A percentile compares a stretch with the other conserved stretches of the same genome.
These are phyloP conservation scores for Carlito syrichta DNA, from an alignment of 2,113 vertebrate species.

Conservation along the genomic window DNA sequence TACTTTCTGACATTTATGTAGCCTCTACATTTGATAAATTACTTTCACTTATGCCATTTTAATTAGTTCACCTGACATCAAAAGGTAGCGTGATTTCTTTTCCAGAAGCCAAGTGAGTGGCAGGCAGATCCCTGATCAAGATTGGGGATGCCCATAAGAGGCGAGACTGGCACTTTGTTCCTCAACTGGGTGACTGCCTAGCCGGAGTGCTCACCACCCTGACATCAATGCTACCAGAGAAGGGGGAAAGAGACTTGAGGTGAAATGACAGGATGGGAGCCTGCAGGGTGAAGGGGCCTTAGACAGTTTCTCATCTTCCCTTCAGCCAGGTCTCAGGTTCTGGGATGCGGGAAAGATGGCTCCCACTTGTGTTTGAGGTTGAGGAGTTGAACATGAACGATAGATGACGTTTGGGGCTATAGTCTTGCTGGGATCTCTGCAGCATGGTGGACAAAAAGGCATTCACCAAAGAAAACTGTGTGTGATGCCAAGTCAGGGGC, in stretches of 20 bases:
- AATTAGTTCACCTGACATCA: neutral
- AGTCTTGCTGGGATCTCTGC: neutral
- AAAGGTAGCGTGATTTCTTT: neutral
- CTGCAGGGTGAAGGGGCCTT: neutral
- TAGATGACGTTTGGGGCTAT: neutral
- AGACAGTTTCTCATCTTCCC: neutral
- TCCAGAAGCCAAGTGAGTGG: neutral
- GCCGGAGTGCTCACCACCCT: neutral
- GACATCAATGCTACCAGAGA: neutral
- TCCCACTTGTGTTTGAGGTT: neutral
- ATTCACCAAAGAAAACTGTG: neutral
- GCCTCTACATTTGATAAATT: constrained; percentile 10
- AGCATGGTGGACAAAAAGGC: neutral
- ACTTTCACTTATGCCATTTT: neutral
- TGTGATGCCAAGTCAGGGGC: neutral
- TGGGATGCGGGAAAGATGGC: neutral
- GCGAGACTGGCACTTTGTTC: neutral
- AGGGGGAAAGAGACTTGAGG: neutral
- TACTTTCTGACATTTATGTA: neutral
- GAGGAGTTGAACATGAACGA: neutral
- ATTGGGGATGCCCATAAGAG: neutral
- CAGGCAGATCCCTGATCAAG: neutral
- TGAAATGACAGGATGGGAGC: fast-evolving
- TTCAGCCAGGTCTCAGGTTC: neutral
- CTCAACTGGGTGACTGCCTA: neutral